phyloP scores from a whole-genome alignment of 2,113 vertebrate species.

The Mesitornis unicolor region DNA sequence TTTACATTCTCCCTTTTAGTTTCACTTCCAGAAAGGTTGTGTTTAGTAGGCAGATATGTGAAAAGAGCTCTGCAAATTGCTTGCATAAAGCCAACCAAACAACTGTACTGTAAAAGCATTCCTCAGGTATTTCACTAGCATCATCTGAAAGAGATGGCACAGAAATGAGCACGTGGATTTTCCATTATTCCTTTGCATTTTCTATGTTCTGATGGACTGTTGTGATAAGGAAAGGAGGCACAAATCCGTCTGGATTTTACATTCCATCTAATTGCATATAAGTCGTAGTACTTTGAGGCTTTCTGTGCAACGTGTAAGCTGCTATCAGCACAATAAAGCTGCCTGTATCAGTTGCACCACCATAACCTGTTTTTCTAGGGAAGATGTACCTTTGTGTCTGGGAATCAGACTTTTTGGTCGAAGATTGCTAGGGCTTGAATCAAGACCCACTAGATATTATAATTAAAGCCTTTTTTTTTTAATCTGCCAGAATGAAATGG shows the following conservation, averaged over 20 bases:
- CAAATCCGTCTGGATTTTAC: slow-evolving; percentile 47
- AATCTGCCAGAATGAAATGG: not conserved
- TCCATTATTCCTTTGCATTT: slow-evolving; percentile 29
- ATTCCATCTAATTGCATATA: slow-evolving; percentile 29
- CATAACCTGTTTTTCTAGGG: not conserved
- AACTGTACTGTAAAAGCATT: not conserved
- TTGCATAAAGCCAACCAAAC: not conserved
- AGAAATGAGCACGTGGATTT: slow-evolving; percentile 30
- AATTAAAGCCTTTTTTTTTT: not conserved
- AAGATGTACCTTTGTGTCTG: not conserved
- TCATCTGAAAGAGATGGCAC: not conserved
- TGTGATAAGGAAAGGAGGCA: slow-evolving; percentile 21
- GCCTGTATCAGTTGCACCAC: not conserved
- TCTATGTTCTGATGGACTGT: not conserved
- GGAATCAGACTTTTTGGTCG: not conserved
- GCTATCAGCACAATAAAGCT: not conserved
- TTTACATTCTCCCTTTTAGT: not conserved
- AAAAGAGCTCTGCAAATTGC: not conserved
- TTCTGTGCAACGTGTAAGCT: not conserved
- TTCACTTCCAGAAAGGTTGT: not conserved
- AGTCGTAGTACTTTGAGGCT: not conserved
- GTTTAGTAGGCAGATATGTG: not conserved
- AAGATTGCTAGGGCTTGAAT: not conserved
- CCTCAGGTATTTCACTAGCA: slow-evolving; percentile 11
- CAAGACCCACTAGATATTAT: not conserved